Conservation (phyloP, 1,140 invertebrate species). For the Daktulosphaira vitifoliae region DNA sequence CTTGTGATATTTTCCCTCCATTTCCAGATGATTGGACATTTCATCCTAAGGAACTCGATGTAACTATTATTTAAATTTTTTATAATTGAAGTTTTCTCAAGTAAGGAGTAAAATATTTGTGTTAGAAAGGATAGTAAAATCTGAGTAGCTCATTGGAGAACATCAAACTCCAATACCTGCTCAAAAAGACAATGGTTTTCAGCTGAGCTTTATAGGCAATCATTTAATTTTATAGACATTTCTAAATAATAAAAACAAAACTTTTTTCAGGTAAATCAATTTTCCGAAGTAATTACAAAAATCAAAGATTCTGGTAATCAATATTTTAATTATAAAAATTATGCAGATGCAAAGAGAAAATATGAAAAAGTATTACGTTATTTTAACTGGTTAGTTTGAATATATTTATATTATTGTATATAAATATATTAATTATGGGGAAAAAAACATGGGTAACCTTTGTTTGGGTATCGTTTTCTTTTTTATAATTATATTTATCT, state of each 20-base stretch:
- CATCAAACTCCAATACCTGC: no score
- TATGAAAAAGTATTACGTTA: constrained; percentile 67
- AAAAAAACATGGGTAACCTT: no score
- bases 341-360: constrained; percentile 54
- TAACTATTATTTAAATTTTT: constrained; percentile 24
- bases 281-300: constrained; percentile 46
- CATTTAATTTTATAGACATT: background rate
- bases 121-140: background rate
- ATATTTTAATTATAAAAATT: constrained; percentile 55
- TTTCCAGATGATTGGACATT: constrained; percentile 64
- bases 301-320: constrained; percentile 65
- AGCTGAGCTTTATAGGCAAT: no score
- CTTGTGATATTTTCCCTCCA: constrained; percentile 58
- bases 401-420: background rate
- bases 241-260: constrained; percentile 7
- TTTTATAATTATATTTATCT: no score
- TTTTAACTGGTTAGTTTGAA: constrained; percentile 46
- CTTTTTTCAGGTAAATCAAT: constrained; percentile 38
- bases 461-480: no score
- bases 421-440: no score
- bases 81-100: background rate
- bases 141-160: no score
- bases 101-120: no score
- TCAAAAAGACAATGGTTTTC: no score
- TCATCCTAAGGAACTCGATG: constrained; percentile 32